Base-by-base conservation (phyloP, 2,113 vertebrate genomes). In the Indicator indicator region DNA sequence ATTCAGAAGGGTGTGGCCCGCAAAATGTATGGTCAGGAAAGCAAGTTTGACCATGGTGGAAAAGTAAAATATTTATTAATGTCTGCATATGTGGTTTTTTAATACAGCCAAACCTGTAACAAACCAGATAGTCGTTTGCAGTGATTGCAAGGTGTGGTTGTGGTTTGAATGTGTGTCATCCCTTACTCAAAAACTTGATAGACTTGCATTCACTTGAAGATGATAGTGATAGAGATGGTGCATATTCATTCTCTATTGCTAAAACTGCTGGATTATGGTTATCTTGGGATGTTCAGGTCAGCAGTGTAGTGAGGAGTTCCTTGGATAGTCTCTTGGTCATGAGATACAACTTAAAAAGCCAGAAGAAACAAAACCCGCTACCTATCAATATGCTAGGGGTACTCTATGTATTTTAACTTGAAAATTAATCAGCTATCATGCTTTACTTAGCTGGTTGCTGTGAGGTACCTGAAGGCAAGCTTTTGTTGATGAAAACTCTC, bases 141-240 rank as follows among this genome's bases (percentile, higher is more conserved):
- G 88, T 75, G 95, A 74, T 15, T 88, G 56, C 48, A 32, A 88
- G 87, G 82, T 94, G 94, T 91, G 82, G 89, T 54, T 89, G 79
- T 90, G 85, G 82, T 92, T 92, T 91, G 54, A 36, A 32, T 78
- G 63, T 79, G 2, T 16, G 36, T 75, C 33, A 65, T 30, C 33
- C 44, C 16, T 33, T 59, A 11, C 42, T 52, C 30, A 46, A 68
- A 79, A 93, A 69, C 54, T 74, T 0, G 0, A 14, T 83, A 62
- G 52, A 54, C 72, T 91, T 56, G 40, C 4, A 5, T 69, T 86
- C 9, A 8, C 36, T 63, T 67, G 64, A 38, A 86, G 82, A 28
- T 67, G 52, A 21, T 24, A 9, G 33, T 27, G 54, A 16, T 83
- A 15, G 81, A 79, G 36, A 11, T 44, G 62, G 59, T 79, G 71